A percentile compares a stretch with the other conserved stretches of the same genome.
Evolutionary conservation across 2,113 vertebrate species (phyloP).

Genomic region (Microtus richardsoni): DNA sequence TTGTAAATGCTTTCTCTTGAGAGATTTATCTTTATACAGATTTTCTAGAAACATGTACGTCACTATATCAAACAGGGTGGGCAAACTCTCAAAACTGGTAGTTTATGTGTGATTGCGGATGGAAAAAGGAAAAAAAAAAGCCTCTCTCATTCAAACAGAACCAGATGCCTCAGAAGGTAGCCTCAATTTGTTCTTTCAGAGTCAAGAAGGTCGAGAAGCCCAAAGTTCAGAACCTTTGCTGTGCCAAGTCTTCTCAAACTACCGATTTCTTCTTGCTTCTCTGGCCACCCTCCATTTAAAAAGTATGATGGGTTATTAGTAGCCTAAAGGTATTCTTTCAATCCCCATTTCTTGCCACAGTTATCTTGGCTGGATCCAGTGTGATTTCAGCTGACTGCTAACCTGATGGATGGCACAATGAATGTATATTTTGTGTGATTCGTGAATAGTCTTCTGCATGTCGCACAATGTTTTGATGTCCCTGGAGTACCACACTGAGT

Average conservation of each 20-base stretch:
- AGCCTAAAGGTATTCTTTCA: conserved; percentile 64
- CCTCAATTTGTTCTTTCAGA: conserved; percentile 76
- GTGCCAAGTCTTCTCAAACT: conserved; percentile 44
- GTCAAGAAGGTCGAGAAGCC: conserved; percentile 82
- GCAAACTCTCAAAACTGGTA: conserved; percentile 82
- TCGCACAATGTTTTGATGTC: conserved; percentile 90
- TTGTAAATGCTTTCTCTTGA: conserved; percentile 89
- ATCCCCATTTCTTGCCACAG: conserved; percentile 72
- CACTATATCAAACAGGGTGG: conserved; percentile 86
- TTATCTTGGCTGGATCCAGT: conserved; percentile 82
- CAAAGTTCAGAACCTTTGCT: conserved; percentile 84
- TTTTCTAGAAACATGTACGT: conserved; percentile 89
- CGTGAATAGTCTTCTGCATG: conserved; percentile 91
- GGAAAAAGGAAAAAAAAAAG: conserved; percentile 16
- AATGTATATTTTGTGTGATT: conserved; percentile 91
- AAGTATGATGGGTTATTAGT: conserved; percentile 67
- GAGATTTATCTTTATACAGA: conserved; percentile 92
- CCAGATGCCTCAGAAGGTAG: conserved; percentile 84
- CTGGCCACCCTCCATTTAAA: conserved; percentile 5
- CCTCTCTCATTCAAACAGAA: conserved; percentile 71
- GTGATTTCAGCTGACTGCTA: conserved; percentile 86
- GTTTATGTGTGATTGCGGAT: conserved; percentile 81
- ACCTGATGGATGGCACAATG: conserved; percentile 89
- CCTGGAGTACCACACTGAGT: conserved; percentile 92
- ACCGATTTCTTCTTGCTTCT: conserved; percentile 47